Base-by-base conservation (phyloP, 2,113 vertebrate species). In the Carassius auratus region DNA sequence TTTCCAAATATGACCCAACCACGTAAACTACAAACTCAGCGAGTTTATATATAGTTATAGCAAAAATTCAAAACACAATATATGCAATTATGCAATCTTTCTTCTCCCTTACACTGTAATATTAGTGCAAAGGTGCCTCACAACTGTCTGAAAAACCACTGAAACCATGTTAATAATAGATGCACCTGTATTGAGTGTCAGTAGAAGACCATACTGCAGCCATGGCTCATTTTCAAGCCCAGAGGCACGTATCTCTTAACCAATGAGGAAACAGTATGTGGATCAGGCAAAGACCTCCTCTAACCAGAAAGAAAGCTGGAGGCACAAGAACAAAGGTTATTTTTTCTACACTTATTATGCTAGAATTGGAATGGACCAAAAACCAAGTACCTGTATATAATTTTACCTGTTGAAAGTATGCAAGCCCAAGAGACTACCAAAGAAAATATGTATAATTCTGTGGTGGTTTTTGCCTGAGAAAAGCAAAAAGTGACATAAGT, bases 361-460 rank as follows among this genome's bases (percentile, higher is more conserved):
- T 21, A 42, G 38, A 78, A 82, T 38, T 55, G 17, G 14, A 78
- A 71, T 6, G 21, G 15, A 64, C 30, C 36, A 59, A 71, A 57
- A n/a, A 33, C 1, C 19, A 42, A 69, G 19, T 48, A 30, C 30
- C 30, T 30, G 30, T 30, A 33, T 42, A 38, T 17, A 6, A 38
- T 15, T 86, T 91, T 89, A 95, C 95, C 94, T 93, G 93, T 91
- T 48, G 93, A 92, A 71, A 93, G 61, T 66, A 92, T 79, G 52
- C 93, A 93, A 23, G 89, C 88, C 3, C 87, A 91, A 4, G 93
- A 92, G 21, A 94, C 84, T 36, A 89, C 71, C 26, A 94, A 38
- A 12, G 94, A 95, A 84, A 89, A 84, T 86, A 93, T 91, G 87
- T 95, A 95, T 76, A 95, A 90, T 87, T 94, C 94, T 8, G 94